phyloP scores from a whole-genome alignment of 2,888 invertebrate species.

The Laothoe populi region DNA sequence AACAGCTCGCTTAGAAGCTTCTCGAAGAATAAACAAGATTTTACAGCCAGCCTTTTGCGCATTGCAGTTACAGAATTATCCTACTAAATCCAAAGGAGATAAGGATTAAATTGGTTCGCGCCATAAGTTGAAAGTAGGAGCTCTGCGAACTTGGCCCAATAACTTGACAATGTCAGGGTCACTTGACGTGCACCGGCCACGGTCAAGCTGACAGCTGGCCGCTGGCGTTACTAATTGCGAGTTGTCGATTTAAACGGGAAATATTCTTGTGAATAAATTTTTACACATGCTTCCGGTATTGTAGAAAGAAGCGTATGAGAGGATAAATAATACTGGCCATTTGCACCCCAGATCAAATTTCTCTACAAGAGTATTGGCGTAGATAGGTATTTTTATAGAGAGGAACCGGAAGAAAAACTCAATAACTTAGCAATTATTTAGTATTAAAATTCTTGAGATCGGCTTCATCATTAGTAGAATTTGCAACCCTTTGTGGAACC shows the following conservation, averaged over 20 bases:
- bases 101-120: background rate
- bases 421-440: no score
- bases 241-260: conserved; percentile 9
- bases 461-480: no score
- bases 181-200: conserved; percentile 9
- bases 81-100: background rate
- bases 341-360: no score
- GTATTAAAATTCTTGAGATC: no score
- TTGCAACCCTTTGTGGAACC: no score
- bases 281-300: background rate
- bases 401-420: no score
- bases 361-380: no score
- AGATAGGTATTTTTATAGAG: no score
- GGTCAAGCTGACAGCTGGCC: conserved; percentile 18
- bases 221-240: conserved; percentile 3
- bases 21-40: conserved; percentile 11
- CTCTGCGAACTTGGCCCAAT: conserved; percentile 28
- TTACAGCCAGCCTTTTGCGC: background rate
- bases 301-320: background rate
- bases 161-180: conserved; percentile 27
- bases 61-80: conserved; percentile 3
- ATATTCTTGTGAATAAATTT: background rate
- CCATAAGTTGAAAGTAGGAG: background rate
- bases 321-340: no score
- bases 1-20: conserved; percentile 8